Conservation (phyloP, 2,113 vertebrate genomes). For the Nicator chloris region DNA sequence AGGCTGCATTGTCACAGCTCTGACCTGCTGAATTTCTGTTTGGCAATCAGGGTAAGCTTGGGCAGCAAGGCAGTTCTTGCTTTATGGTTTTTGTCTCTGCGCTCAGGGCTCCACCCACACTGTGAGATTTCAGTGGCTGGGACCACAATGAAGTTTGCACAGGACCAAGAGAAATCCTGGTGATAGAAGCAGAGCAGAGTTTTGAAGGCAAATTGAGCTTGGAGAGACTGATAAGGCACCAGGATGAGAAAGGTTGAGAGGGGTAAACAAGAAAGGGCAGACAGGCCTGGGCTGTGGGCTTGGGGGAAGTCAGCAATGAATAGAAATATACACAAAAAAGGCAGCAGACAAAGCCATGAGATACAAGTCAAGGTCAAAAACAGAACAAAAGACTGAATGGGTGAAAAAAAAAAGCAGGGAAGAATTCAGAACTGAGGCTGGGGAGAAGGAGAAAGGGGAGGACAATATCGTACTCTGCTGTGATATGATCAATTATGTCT, state of each 20-base stretch:
- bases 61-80: neutral
- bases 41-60: neutral
- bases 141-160: neutral
- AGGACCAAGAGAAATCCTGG: neutral
- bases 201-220: neutral
- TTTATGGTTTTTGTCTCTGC: neutral
- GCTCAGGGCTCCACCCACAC: neutral
- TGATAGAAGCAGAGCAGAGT: neutral
- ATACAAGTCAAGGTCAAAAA: neutral
- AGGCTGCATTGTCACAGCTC: neutral
- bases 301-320: accelerated
- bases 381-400: neutral
- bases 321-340: neutral
- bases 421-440: neutral
- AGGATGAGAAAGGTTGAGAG: neutral
- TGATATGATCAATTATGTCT: neutral
- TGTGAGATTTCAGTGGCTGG: neutral
- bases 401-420: neutral
- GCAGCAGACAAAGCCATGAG: neutral
- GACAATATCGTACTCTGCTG: neutral
- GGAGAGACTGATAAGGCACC: neutral
- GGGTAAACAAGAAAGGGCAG: neutral
- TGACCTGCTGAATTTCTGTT: neutral
- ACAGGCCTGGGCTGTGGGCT: neutral
- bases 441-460: neutral